Evolutionary conservation across 1,140 invertebrate genomes (phyloP).

Genomic region (Drosophila kohkoa): DNA sequence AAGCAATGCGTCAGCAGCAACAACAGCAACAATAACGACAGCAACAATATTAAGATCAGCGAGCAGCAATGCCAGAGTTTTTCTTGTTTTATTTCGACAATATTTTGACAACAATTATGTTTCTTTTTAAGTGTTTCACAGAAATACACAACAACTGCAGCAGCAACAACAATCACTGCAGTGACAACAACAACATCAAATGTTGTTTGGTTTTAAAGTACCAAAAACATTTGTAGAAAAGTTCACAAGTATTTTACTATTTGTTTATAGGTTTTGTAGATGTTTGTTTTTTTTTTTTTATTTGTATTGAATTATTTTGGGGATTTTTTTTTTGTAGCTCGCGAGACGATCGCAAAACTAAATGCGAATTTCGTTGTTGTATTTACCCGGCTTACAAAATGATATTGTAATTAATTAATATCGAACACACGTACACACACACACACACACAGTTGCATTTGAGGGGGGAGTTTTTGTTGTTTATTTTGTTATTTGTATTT

Average conservation of each 20-base stretch:
- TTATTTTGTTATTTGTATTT: conserved; percentile 2
- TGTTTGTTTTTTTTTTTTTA: neutral
- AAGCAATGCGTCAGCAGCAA: too few relatives aligned
- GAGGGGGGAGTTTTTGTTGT: too few relatives aligned
- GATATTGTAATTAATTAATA: too few relatives aligned
- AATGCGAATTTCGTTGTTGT: too few relatives aligned
- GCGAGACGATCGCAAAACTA: neutral
- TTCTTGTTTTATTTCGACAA: neutral
- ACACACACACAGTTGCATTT: conserved; percentile 14
- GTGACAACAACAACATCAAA: conserved; percentile 1
- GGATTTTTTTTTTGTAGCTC: neutral
- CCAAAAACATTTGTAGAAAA: neutral
- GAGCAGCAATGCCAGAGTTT: conserved; percentile 9
- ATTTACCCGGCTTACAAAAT: too few relatives aligned
- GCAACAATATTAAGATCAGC: neutral
- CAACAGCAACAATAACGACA: too few relatives aligned
- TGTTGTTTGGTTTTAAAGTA: conserved; percentile 16
- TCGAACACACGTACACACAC: conserved; percentile 1
- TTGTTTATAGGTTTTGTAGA: neutral
- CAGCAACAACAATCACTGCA: neutral
- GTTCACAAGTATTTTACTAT: conserved; percentile 5
- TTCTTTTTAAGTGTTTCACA: conserved; percentile 10
- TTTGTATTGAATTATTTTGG: neutral
- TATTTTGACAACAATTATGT: neutral
- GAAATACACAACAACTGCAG: conserved; percentile 11